Evolutionary conservation across 2,888 invertebrate species (phyloP).

Genomic region (Holacanthella duospinosa): DNA sequence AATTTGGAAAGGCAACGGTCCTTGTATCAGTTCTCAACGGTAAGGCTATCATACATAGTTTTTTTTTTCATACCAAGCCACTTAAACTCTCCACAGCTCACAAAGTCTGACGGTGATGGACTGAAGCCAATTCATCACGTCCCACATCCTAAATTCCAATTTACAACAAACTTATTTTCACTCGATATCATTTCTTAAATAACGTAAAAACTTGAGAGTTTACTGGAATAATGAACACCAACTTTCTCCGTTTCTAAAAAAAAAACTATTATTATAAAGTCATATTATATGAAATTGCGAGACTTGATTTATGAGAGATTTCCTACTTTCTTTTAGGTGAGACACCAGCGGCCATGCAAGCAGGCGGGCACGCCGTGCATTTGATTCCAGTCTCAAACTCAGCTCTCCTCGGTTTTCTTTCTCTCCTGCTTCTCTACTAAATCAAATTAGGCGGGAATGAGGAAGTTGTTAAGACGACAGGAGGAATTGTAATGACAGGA

Average conservation of each 20-base stretch:
- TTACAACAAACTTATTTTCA: too few relatives aligned
- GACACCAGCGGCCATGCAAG: slow-evolving; percentile 36
- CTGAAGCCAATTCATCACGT: slow-evolving; percentile 1
- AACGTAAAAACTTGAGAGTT: too few relatives aligned
- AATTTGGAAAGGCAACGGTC: slow-evolving; percentile 37
- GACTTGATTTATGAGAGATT: slow-evolving; percentile 1
- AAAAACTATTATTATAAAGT: too few relatives aligned
- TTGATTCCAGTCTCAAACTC: slow-evolving; percentile 13
- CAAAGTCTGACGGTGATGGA: too few relatives aligned
- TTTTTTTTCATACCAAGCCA: slow-evolving; percentile 5
- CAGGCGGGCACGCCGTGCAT: slow-evolving; percentile 5
- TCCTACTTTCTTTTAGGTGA: slow-evolving; percentile 23
- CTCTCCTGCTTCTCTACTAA: background rate
- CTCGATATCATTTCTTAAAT: too few relatives aligned
- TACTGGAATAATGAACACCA: too few relatives aligned
- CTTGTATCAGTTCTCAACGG: slow-evolving; percentile 37
- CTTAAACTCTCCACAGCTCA: background rate
- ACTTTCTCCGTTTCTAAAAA: too few relatives aligned
- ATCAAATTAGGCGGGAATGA: background rate
- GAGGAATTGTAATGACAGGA: background rate
- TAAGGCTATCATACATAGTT: slow-evolving; percentile 16
- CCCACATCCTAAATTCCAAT: background rate
- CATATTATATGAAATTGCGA: too few relatives aligned
- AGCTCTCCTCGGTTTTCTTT: slow-evolving; percentile 11
- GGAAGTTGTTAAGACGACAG: background rate